phyloP scores from a whole-genome alignment of 2,888 invertebrate genomes.

The Monoplex corrugatus region DNA sequence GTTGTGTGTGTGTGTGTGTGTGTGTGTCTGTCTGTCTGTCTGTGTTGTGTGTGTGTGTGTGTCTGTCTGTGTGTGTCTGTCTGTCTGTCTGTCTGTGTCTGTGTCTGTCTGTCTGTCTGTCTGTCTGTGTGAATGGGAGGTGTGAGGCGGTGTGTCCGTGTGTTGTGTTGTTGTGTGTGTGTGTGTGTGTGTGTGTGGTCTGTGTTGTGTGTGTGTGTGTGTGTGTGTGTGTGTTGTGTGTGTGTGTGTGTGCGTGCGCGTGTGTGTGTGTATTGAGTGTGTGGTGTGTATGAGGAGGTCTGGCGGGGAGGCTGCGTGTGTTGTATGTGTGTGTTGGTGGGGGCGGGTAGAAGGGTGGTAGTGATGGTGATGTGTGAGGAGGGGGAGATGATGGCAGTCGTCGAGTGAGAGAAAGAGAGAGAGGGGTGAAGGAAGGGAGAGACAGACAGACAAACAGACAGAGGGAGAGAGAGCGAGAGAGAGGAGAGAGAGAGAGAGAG shows the following conservation, averaged over 20 bases:
- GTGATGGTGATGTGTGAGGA: background rate
- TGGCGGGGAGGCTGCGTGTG: background rate
- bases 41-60: no score
- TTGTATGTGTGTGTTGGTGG: no score
- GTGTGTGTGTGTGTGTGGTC: no score
- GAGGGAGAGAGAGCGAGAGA: no score
- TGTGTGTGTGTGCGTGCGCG: slow-evolving; percentile 28
- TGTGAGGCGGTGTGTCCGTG: no score
- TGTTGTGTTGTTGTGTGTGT: slow-evolving; percentile 48
- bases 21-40: no score
- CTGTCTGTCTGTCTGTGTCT: slow-evolving; percentile 29
- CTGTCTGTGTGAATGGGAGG: no score
- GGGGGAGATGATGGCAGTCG: background rate
- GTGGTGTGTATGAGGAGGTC: no score
- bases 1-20: slow-evolving; percentile 40
- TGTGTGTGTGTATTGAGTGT: slow-evolving; percentile 37
- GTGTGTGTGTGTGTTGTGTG: background rate
- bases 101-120: background rate
- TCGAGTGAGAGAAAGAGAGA: background rate
- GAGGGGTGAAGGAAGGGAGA: no score
- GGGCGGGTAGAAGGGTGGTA: background rate
- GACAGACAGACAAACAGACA: no score
- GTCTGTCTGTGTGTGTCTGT: background rate
- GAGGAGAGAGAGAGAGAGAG: no score
- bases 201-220: background rate